Conservation (phyloP, 2,797 vertebrate genomes). For the Coregonus ussuriensis region DNA sequence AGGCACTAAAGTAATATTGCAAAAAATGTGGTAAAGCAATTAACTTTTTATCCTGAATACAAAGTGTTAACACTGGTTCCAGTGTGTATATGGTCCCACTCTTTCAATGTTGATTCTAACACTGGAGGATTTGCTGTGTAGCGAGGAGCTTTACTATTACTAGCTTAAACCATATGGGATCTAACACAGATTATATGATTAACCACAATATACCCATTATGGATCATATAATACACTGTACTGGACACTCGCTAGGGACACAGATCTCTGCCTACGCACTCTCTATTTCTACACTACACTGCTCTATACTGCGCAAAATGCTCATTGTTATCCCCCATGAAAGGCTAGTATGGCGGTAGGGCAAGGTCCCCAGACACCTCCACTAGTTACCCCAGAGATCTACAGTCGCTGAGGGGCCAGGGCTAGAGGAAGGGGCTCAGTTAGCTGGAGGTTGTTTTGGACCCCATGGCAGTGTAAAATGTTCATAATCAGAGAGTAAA, state of each 20-base stretch:
- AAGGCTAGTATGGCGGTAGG: neutral
- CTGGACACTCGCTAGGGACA: neutral
- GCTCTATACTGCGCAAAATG: neutral
- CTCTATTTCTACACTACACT: neutral
- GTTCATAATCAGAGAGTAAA: neutral
- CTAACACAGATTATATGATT: conserved; percentile 65
- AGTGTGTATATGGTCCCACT: neutral
- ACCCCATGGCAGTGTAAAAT: neutral
- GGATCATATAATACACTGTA: conserved; percentile 11
- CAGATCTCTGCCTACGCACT: neutral
- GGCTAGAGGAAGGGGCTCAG: neutral
- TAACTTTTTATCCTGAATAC: neutral
- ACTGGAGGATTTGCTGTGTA: conserved; percentile 40
- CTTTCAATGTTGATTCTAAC: neutral
- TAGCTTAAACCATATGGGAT: conserved; percentile 56
- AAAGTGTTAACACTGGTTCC: no score
- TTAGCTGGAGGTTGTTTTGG: neutral
- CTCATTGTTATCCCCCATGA: neutral
- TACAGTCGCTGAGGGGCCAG: neutral
- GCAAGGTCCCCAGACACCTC: neutral
- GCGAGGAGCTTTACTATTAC: conserved; percentile 47
- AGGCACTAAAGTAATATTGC: no score
- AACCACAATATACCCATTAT: conserved; percentile 43
- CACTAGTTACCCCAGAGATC: neutral
- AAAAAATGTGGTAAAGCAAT: no score